phyloP scores from a whole-genome alignment of 2,113 vertebrate species.

The Tragulus kanchil region DNA sequence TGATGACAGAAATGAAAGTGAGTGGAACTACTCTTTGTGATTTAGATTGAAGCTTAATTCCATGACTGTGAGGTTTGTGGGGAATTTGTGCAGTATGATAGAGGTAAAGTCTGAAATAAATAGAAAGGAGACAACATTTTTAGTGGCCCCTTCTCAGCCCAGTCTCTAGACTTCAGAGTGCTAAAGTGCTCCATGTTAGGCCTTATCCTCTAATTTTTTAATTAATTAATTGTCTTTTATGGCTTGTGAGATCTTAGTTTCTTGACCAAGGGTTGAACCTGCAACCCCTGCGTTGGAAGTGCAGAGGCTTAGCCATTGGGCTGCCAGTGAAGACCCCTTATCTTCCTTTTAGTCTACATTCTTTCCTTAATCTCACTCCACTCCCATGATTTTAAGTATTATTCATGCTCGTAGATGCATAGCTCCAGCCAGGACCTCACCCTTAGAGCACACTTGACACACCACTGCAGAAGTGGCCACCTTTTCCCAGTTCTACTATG shows the following conservation, averaged over 20 bases:
- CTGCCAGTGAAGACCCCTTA: neutral
- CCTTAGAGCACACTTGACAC: neutral
- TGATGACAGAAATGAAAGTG: constrained; percentile 12
- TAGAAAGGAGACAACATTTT: neutral
- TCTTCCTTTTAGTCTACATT: neutral
- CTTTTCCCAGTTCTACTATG: neutral
- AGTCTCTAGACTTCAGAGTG: neutral
- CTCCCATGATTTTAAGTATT: neutral
- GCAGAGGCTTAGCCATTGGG: neutral
- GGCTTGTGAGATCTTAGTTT: neutral
- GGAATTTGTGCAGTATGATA: neutral
- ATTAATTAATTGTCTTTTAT: neutral
- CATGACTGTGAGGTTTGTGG: neutral
- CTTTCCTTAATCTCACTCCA: neutral
- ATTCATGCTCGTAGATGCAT: neutral
- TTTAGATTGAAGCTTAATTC: neutral
- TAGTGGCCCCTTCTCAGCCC: neutral
- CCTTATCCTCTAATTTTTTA: neutral
- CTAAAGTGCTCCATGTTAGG: too few species aligned
- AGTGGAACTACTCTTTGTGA: neutral
- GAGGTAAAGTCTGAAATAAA: neutral
- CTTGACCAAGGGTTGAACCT: neutral
- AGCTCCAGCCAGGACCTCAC: neutral
- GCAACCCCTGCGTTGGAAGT: neutral
- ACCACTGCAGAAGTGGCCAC: neutral